Percentiles rank a stretch among this genome's conserved stretches.
phyloP scores from a whole-genome alignment of 2,888 invertebrate species.

The Diloba caeruleocephala region DNA sequence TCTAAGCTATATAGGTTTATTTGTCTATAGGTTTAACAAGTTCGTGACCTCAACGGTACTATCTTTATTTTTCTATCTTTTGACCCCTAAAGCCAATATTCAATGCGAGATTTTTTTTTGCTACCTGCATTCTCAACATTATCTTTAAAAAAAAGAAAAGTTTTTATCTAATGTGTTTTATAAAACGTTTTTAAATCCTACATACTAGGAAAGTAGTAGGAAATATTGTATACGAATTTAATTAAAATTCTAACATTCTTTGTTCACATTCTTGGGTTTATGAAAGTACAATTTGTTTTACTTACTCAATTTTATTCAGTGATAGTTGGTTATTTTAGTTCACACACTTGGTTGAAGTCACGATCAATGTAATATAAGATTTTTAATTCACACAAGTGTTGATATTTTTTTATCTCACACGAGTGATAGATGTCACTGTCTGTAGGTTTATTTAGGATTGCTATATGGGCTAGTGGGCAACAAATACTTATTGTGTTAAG shows the following conservation, averaged over 20 bases:
- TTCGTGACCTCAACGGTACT: constrained; percentile 61
- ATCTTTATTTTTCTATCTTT: constrained; percentile 25
- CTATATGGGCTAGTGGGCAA: constrained; percentile 49
- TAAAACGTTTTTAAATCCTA: too few relatives aligned
- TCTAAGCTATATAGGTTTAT: constrained; percentile 52
- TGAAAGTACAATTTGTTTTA: constrained; percentile 44
- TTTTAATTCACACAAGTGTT: constrained; percentile 58
- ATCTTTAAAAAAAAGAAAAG: too few relatives aligned
- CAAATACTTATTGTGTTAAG: constrained; percentile 49
- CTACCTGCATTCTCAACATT: constrained; percentile 4
- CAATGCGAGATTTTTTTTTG: constrained; percentile 19
- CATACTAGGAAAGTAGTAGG: constrained; percentile 6
- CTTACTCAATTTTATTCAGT: too few relatives aligned
- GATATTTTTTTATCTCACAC: constrained; percentile 52
- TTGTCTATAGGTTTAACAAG: constrained; percentile 54
- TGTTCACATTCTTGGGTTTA: constrained; percentile 12
- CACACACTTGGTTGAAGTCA: constrained; percentile 50
- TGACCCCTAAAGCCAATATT: constrained; percentile 22
- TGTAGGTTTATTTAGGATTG: constrained; percentile 31
- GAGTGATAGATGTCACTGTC: constrained; percentile 43
- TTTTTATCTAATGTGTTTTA: too few relatives aligned
- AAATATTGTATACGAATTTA: constrained; percentile 23
- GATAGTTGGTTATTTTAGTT: constrained; percentile 4
- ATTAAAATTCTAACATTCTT: constrained; percentile 21
- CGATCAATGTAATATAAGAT: constrained; percentile 59